Base-by-base conservation (phyloP, 2,888 invertebrate genomes). In the Drosophila subsilvestris region DNA sequence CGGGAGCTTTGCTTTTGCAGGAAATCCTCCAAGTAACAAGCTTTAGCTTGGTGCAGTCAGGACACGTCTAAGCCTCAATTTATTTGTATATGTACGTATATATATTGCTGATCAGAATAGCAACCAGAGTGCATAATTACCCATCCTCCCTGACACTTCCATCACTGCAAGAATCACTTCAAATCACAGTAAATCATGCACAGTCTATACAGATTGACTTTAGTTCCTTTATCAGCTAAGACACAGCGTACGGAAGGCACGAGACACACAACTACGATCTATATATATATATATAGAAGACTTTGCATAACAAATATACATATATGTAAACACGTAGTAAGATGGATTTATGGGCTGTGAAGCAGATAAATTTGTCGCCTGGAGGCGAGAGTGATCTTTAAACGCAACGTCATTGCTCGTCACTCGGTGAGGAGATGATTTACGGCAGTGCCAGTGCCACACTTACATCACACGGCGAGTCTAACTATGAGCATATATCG, bases 301-400 rank as follows among this genome's bases (percentile, higher is more conserved):
- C 17, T 76, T 57, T 47, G 66, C 58, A 71, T 62, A 60, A 67
- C 61, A 74, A 76, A 76, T 25, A 25, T 25, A 25, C 25, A 25
- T 25, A 1, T 4, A 25, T 22, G 20, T 20, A 22, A 2, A 0
- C 25, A 6, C 25, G 25, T 68, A 56, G 25, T n/a, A 44, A n/a
- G 47, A 54, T 37, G 18, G 48, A 37, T 58, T 76, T 69, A 73
- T 44, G 51, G 43, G n/a, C 12, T 57, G 51, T 57, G 60, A 58
- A 50, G 49, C 49, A 49, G 48, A 65, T 67, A 42, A 61, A n/a
- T 54, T 17, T 25, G 14, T 37, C 7, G 12, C 18, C 20, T 25
- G 7, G 50, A 58, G 27, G 43, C 43, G 25, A 67, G 56, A 44
- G 43, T 14, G 20, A 25, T 67, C 42, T 49, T 42, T 25, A n/a